Base-by-base conservation (phyloP, 2,888 invertebrate genomes). In the Leucania comma region DNA sequence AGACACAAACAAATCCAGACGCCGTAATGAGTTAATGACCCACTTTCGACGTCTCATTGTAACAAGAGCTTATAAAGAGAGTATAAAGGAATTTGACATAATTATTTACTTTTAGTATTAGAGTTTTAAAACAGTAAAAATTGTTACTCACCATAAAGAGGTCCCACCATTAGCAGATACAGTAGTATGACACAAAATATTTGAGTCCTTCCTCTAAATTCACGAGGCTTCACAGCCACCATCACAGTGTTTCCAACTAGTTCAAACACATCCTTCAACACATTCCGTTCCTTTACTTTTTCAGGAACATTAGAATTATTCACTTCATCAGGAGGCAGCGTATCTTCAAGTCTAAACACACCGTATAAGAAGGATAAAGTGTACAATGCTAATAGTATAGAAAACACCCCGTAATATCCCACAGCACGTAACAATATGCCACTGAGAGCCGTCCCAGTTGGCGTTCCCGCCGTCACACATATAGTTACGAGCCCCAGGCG, bases 401-500 rank as follows among this genome's bases (percentile, higher is more conserved):
- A 88, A 82, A 96, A 96, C 71, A 96, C 91, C 14, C 96, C 96
- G 58, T 96, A 96, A 75, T 95, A 96, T 4, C 96, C 96, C 1
- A 95, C 72, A 26, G 86, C 84, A 67, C 92, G 90, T 74, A 96
- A 91, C 59, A 96, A 82, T 67, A 96, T 90, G 10, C 96, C 97
- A 88, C 96, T 96, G 22, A 96, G 82, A 20, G 93, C 95, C 0
- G 95, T 96, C 3, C 96, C 96, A 3, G 95, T 90, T 0, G 96
- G 96, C 26, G 96, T 93, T 10, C 96, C 96, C 35, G 96, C 88
- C 59, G 93, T 96, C 14, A 96, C 93, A 84, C 96, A 96, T 74
- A 96, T 94, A 20, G 96, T 96, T n/a, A 97, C 96, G 10, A 97
- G 90, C 17, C 97, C 97, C 57, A 97, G 92, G 68, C 97, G 94